A percentile compares a stretch with the other conserved stretches of the same genome.
These are phyloP conservation scores for Chionomys nivalis DNA, from an alignment of 2,113 vertebrate genomes.

Conservation along the genomic window DNA sequence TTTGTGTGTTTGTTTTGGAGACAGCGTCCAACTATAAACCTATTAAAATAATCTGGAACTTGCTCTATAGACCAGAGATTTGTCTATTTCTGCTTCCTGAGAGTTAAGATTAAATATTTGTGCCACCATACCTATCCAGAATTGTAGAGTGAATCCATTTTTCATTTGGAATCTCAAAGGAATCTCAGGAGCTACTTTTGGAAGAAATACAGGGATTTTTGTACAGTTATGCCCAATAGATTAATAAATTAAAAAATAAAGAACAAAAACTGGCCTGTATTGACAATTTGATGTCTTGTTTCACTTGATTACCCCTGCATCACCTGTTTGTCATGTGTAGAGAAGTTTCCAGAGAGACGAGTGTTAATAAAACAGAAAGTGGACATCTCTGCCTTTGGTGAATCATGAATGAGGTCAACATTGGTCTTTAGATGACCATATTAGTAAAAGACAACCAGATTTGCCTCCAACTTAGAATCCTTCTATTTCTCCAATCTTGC, in stretches of 20 bases:
- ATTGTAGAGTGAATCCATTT: background rate
- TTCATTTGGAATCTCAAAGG: background rate
- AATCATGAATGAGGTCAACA: background rate
- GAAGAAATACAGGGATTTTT: background rate
- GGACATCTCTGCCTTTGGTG: background rate
- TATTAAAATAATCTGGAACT: too few species aligned
- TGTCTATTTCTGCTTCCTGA: background rate
- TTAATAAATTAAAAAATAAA: background rate
- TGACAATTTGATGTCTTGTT: background rate
- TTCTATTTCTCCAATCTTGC: background rate
- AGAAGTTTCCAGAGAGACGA: background rate
- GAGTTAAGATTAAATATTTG: background rate
- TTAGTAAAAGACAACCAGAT: background rate
- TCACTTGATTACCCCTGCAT: background rate
- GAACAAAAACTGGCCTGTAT: background rate
- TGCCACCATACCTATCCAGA: background rate
- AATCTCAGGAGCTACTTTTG: background rate
- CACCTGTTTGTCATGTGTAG: background rate
- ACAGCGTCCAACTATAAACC: background rate
- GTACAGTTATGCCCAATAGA: background rate
- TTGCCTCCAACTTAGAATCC: background rate
- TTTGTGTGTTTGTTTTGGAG: background rate
- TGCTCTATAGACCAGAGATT: background rate
- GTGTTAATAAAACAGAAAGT: background rate
- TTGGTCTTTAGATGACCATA: background rate